Conservation (phyloP, 2,888 invertebrate species). For the Leptinotarsa juncta region DNA sequence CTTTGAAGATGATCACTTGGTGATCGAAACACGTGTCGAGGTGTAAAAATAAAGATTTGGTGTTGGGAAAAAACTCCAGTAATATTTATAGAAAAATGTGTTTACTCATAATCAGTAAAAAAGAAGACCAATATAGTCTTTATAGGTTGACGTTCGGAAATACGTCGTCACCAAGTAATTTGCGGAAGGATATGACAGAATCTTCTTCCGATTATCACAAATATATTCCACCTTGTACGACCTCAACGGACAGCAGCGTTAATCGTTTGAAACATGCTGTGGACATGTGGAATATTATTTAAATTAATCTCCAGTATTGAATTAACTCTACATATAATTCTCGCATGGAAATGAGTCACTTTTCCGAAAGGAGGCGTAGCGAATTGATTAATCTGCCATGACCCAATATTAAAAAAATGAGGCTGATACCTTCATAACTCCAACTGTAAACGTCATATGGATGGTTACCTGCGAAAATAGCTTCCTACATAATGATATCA, state of each 20-base stretch:
- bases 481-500: conserved; percentile 32
- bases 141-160: too few species aligned
- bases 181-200: background rate
- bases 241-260: background rate
- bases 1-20: too few species aligned
- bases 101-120: too few species aligned
- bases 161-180: background rate
- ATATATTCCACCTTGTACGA: background rate
- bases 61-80: too few species aligned
- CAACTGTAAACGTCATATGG: conserved; percentile 25
- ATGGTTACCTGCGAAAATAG: conserved; percentile 35
- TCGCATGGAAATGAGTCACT: conserved; percentile 17
- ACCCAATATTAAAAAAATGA: conserved; percentile 18
- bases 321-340: conserved; percentile 4
- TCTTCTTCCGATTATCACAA: background rate
- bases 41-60: too few species aligned
- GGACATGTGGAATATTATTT: conserved; percentile 22
- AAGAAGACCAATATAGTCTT: too few species aligned
- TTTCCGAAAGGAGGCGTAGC: conserved; percentile 18
- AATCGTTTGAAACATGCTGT: conserved; percentile 10
- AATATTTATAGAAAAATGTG: too few species aligned
- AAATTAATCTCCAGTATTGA: conserved; percentile 19
- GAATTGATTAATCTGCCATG: conserved; percentile 13
- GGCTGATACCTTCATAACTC: conserved; percentile 6
- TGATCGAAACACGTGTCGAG: too few species aligned